phyloP scores from a whole-genome alignment of 2,888 invertebrate genomes.

The Oithona nana region DNA sequence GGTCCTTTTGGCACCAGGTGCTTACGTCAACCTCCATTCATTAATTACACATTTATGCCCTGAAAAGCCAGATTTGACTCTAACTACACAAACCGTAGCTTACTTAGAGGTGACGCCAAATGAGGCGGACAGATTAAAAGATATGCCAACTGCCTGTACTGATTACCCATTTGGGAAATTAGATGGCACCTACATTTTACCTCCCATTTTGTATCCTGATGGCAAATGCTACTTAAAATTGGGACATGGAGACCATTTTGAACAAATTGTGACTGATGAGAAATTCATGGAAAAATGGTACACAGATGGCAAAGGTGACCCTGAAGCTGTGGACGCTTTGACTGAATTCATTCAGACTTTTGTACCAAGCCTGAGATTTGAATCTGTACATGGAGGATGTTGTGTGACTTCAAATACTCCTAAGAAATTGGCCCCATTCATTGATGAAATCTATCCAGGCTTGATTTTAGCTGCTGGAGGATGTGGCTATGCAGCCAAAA shows the following conservation, averaged over 20 bases:
- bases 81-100: neutral
- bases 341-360: neutral
- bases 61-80: neutral
- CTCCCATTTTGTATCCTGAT: neutral
- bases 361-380: neutral
- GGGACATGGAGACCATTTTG: slow-evolving; percentile 1
- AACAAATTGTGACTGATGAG: neutral
- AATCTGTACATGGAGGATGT: neutral
- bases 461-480: slow-evolving; percentile 21
- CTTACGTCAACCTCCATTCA: slow-evolving; percentile 1
- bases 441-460: slow-evolving; percentile 18
- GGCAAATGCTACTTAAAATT: slow-evolving; percentile 5
- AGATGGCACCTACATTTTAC: slow-evolving; percentile 5
- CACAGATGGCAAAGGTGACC: neutral
- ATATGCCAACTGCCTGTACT: neutral
- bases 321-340: neutral
- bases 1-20: neutral
- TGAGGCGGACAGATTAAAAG: neutral
- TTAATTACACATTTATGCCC: neutral
- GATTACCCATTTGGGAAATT: neutral
- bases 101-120: neutral
- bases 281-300: neutral
- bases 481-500: slow-evolving; percentile 24
- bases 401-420: slow-evolving; percentile 15
- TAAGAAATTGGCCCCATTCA: slow-evolving; percentile 20